Evolutionary conservation across 2,113 vertebrate genomes (phyloP).

Genomic region (Lamprologus tigripictilis): DNA sequence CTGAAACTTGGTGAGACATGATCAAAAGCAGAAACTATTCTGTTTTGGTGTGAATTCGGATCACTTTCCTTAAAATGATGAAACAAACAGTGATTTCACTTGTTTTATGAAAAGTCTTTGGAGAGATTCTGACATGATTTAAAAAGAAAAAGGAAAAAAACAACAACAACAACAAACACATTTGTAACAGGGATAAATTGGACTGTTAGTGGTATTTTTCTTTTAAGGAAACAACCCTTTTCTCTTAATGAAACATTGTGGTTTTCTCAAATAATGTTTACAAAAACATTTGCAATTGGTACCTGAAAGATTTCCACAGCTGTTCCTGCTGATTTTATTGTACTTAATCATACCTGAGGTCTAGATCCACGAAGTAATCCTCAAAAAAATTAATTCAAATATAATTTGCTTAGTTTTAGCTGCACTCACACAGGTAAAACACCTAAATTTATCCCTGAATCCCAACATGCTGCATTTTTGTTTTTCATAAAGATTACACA

Average conservation of each 20-base stretch:
- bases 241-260: neutral
- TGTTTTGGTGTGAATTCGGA: neutral
- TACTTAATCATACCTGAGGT: neutral
- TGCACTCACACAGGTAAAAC: neutral
- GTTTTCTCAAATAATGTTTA: neutral
- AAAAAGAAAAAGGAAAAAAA: neutral
- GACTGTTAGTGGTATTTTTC: neutral
- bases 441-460: neutral
- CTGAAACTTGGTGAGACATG: neutral
- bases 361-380: neutral
- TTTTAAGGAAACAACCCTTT: neutral
- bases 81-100: neutral
- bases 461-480: neutral
- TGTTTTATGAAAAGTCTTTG: neutral
- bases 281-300: neutral
- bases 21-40: neutral
- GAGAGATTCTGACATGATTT: neutral
- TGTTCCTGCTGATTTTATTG: neutral
- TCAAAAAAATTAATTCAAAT: neutral
- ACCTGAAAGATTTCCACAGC: neutral
- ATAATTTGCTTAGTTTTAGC: neutral
- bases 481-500: neutral
- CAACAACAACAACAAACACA: neutral
- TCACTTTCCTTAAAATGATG: neutral
- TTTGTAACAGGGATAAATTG: neutral